Conservation (phyloP, 2,888 invertebrate species). For the Cremastobaeus sp. region DNA sequence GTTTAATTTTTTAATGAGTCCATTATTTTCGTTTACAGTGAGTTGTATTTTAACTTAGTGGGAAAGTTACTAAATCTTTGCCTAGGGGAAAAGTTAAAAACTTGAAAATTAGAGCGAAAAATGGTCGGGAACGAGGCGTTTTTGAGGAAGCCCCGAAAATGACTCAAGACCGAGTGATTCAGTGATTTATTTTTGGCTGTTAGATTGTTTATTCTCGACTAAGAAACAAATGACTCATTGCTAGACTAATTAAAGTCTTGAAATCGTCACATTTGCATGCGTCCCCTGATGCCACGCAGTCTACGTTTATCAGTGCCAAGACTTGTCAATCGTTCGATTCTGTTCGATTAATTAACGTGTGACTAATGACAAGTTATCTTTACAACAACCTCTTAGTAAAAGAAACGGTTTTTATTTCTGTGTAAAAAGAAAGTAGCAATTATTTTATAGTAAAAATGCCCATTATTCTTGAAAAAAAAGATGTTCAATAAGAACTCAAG, state of each 20-base stretch:
- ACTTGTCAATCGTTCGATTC: slow-evolving; percentile 58
- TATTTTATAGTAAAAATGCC: too few species aligned
- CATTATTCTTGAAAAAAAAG: too few species aligned
- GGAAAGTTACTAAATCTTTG: too few species aligned
- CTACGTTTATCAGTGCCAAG: slow-evolving; percentile 64
- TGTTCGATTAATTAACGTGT: slow-evolving; percentile 36
- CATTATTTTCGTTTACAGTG: too few species aligned
- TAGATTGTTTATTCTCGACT: slow-evolving; percentile 30
- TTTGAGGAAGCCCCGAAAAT: background rate
- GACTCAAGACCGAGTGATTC: background rate
- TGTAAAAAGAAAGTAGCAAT: too few species aligned
- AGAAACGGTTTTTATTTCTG: background rate
- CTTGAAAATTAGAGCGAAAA: too few species aligned
- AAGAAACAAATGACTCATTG: slow-evolving; percentile 38
- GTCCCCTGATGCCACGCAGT: slow-evolving; percentile 68
- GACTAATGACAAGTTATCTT: slow-evolving; percentile 5
- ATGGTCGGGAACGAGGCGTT: too few species aligned
- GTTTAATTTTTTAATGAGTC: too few species aligned
- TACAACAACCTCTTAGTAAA: background rate
- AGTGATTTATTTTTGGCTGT: slow-evolving; percentile 12
- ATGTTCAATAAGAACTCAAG: too few species aligned
- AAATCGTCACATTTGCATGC: slow-evolving; percentile 34
- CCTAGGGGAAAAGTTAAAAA: too few species aligned
- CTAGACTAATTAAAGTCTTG: slow-evolving; percentile 23
- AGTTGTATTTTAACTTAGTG: too few species aligned